A percentile compares a stretch with the other conserved stretches of the same genome.
These are phyloP conservation scores for Pocillopora grandis DNA, from an alignment of 92 coral and sea anemone species.

Conservation along the genomic window DNA sequence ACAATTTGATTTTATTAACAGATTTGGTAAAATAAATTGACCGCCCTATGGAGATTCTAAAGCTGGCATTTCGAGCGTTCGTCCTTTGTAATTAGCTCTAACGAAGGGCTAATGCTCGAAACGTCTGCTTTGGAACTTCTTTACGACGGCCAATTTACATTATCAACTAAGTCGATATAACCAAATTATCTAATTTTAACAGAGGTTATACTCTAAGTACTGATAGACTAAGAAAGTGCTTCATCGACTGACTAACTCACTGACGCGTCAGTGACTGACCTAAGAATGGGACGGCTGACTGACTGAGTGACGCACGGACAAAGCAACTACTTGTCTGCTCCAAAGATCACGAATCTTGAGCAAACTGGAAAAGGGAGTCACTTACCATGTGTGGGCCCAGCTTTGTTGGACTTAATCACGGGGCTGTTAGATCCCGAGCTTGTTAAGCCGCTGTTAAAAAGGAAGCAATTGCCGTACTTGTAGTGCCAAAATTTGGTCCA, in stretches of 20 bases:
- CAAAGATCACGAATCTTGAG: too few relatives aligned
- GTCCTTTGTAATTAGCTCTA: too few relatives aligned
- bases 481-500: constrained; percentile 82
- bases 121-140: too few relatives aligned
- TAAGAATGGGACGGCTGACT: not conserved
- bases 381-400: constrained; percentile 80
- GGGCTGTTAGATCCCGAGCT: constrained; percentile 24
- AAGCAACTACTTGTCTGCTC: too few relatives aligned
- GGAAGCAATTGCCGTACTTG: constrained; percentile 83
- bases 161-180: too few relatives aligned
- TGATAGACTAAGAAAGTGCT: not conserved
- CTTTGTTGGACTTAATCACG: constrained; percentile 66
- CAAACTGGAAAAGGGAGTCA: not conserved
- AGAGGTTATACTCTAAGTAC: not conserved
- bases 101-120: too few relatives aligned
- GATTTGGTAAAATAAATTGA: not conserved
- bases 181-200: too few relatives aligned
- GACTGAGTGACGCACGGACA: not conserved
- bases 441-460: constrained; percentile 70
- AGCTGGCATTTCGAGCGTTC: not conserved
- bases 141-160: too few relatives aligned
- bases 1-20: too few relatives aligned
- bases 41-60: not conserved
- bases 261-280: not conserved
- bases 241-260: not conserved